phyloP scores from a whole-genome alignment of 2,888 invertebrate genomes.

The Alsophila aescularia region DNA sequence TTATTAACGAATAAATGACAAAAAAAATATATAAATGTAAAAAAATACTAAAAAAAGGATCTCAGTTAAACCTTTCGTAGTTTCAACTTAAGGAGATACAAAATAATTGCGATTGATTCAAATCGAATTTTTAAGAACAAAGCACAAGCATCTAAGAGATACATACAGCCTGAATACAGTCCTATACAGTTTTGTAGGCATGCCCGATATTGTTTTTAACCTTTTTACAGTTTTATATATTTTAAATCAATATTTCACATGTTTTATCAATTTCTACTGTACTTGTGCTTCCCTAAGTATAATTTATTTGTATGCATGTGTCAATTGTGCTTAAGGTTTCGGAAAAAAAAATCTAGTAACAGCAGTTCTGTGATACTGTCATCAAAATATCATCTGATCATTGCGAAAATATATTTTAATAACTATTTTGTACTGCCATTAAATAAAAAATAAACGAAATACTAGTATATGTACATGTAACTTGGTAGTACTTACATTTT shows the following conservation, averaged over 20 bases:
- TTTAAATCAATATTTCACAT: too few species aligned
- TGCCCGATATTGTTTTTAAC: too few species aligned
- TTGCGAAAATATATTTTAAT: background rate
- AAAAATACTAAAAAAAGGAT: slow-evolving; percentile 74
- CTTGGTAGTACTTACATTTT: background rate
- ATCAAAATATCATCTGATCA: slow-evolving; percentile 6
- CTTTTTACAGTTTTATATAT: too few species aligned
- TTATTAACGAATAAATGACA: slow-evolving; percentile 62
- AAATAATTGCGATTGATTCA: background rate
- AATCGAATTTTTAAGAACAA: background rate
- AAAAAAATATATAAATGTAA: slow-evolving; percentile 66
- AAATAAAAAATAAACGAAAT: background rate
- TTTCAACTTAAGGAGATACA: background rate
- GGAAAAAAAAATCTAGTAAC: background rate
- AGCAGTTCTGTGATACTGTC: slow-evolving; percentile 21
- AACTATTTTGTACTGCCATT: slow-evolving; percentile 6
- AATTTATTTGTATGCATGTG: slow-evolving; percentile 6
- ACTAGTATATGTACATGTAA: background rate
- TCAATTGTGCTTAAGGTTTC: background rate
- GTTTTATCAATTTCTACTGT: too few species aligned
- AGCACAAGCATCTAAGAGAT: background rate
- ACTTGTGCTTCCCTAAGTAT: slow-evolving; percentile 1
- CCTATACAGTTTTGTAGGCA: too few species aligned
- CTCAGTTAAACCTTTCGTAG: slow-evolving; percentile 48
- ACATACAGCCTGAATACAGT: too few species aligned